Evolutionary conservation across 2,797 vertebrate species (phyloP), one percentile per base, ranked within the genome.

Genomic region (Amblyopsis hoosieri): DNA sequence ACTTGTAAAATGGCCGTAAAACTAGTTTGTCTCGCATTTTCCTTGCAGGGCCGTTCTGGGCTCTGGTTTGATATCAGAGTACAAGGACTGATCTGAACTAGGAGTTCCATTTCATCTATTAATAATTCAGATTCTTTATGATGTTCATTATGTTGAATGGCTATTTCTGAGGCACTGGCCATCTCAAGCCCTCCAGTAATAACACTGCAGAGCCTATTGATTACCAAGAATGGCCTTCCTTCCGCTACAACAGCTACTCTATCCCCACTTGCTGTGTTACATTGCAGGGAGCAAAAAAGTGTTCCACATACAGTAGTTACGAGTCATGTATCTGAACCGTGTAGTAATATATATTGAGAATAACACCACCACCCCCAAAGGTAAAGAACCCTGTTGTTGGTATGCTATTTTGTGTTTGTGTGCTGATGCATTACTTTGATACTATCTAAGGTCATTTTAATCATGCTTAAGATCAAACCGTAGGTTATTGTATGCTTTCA

Each of bases 121-220:
- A 84, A 87, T 86, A 88, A 85, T 87, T 81, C 66, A 73, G 23
- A 55, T 46, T 62, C 76, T 76, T 85, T 78, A 80, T 81, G 68
- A 69, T 78, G 58, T 78, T 88, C 81, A 87, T 84, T 82, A 79
- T 59, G 29, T 66, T 42, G 60, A 82, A 75, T 51, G 70, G 53
- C 60, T 69, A 42, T 84, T 79, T 78, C 59, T 55, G 69, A 82
- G 78, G 65, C 83, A 66, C 67, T 82, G 85, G 85, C 85, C 75
- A 86, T 80, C 74, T 83, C 62, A 14, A 58, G 71, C 62, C 42
- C 62, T 80, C 60, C 76, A 74, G 74, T 85, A 80, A 78, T 72
- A 73, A 77, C 78, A 46, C 75, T 64, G 71, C 72, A 77, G 72
- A 75, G 69, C 54, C 62, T 75, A 85, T 88, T 82, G 87, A 89